Conservation (phyloP, 2,113 vertebrate genomes). For the Prunella fulvescens region DNA sequence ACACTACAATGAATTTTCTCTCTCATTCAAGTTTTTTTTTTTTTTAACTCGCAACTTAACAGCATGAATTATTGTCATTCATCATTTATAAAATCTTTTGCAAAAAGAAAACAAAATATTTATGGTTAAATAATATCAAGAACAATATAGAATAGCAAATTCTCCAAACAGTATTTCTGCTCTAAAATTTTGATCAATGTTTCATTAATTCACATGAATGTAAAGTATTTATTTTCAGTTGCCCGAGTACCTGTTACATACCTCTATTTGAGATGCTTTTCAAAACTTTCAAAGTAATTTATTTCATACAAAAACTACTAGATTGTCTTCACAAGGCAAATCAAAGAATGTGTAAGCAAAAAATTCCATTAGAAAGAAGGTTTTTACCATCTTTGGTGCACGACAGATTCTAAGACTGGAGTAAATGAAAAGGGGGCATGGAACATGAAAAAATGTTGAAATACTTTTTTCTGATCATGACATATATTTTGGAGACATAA, state of each 20-base stretch:
- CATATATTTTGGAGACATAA: not conserved
- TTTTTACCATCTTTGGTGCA: not conserved
- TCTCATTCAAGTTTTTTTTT: not conserved
- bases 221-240: not conserved
- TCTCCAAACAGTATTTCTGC: not conserved
- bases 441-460: not conserved
- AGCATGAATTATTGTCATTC: not conserved
- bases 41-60: not conserved
- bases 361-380: not conserved
- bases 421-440: not conserved
- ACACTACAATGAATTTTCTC: conserved; percentile 18
- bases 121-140: not conserved
- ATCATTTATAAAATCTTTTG: not conserved
- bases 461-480: not conserved
- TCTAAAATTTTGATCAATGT: not conserved
- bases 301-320: not conserved
- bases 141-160: not conserved
- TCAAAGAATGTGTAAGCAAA: conserved; percentile 3
- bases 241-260: not conserved
- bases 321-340: not conserved
- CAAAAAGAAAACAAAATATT: conserved; percentile 20
- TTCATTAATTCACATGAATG: not conserved
- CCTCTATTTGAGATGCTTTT: not conserved
- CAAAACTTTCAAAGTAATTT: not conserved
- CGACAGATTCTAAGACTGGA: not conserved